Evolutionary conservation across 2,797 vertebrate species (phyloP).

Genomic region (Hemibagrus guttatus): DNA sequence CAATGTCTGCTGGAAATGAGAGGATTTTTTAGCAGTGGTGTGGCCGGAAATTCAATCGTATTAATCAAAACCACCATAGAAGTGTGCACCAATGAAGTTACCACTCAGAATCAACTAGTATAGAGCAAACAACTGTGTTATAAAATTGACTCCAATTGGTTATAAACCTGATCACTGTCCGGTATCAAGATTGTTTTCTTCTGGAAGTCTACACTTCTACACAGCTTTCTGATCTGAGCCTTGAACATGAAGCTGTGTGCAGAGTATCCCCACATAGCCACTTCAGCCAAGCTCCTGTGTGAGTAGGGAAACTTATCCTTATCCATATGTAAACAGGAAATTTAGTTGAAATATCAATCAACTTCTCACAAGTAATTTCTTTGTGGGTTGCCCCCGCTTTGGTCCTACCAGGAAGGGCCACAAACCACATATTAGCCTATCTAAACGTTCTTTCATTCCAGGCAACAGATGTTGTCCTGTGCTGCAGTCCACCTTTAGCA

Average conservation of each 20-base stretch:
- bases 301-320: constrained; percentile 63
- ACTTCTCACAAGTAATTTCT: constrained; percentile 25
- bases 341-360: constrained; percentile 51
- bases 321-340: constrained; percentile 69
- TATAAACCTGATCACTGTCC: background rate
- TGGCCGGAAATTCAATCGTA: constrained; percentile 42
- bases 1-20: constrained; percentile 67
- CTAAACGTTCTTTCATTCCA: constrained; percentile 28
- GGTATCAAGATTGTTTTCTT: constrained; percentile 12
- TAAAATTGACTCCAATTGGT: constrained; percentile 1
- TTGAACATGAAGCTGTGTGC: background rate
- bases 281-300: constrained; percentile 59
- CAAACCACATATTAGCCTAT: constrained; percentile 33
- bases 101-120: background rate
- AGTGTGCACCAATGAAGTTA: background rate
- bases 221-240: constrained; percentile 15
- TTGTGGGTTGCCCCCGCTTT: constrained; percentile 13
- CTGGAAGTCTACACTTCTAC: background rate
- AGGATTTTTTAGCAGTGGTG: constrained; percentile 59
- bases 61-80: constrained; percentile 49
- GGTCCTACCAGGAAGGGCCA: constrained; percentile 1
- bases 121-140: background rate
- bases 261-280: constrained; percentile 11
- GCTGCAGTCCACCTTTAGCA: background rate
- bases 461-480: constrained; percentile 30